Base-by-base conservation (phyloP, 2,797 vertebrate species). In the Smutsia temminckii region DNA sequence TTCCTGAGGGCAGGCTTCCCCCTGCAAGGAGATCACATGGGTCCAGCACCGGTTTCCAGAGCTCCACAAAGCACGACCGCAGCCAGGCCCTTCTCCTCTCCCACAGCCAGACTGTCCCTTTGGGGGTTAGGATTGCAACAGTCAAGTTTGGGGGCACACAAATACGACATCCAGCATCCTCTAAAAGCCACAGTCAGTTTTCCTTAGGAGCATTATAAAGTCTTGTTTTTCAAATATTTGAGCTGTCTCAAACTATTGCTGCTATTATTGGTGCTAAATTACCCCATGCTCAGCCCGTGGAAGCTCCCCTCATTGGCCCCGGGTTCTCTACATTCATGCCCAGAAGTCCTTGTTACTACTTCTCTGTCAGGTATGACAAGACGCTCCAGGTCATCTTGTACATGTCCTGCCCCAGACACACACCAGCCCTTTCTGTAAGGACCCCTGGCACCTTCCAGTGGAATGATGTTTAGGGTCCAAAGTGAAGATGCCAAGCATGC, bases 21-120 rank as follows among this genome's bases (percentile, higher is more conserved):
- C 23, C 40, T 32, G 29, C 49, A 59, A 32, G 57, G 46, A 25
- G 49, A 46, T 5, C 57, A 13, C 20, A 5, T 9, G n/a, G 46
- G 46, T 11, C 46, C 46, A 46, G 46, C 46, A 11, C 46, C 46
- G 10, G 46, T 46, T 46, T 46, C 21, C 14, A 55, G 27, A 66
- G 9, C 8, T 17, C 4, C 21, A 0, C 23, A n/a, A 34, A 85
- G 49, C 32, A 78, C 0, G 3, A 16, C 7, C 21, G 5, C 34
- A 5, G 37, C 2, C 64, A n/a, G 14, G 23, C n/a, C 86, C 79
- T 34, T n/a, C 42, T 87, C 55, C 66, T 91, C 53, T 37, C 20
- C 68, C 14, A 27, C 20, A 37, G 7, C 17, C 49, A 75, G 9
- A 23, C 17, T n/a, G 25, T 59, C 34, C 51, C 59, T 87, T 59